phyloP scores from a whole-genome alignment of 2,888 invertebrate genomes.

The Apotomis turbidana region DNA sequence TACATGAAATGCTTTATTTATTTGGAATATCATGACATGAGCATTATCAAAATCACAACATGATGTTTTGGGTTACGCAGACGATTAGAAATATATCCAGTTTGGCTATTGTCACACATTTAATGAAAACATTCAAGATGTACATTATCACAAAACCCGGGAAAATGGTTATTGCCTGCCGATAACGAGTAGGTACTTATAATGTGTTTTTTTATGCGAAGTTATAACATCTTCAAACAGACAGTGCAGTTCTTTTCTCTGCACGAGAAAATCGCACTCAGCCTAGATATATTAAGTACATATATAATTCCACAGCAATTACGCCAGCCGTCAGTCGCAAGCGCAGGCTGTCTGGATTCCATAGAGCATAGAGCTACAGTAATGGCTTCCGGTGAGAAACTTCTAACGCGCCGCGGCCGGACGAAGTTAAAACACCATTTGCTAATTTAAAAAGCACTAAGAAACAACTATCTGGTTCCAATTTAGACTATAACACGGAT shows the following conservation, averaged over 20 bases:
- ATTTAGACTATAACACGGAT: not conserved
- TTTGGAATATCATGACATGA: too few relatives aligned
- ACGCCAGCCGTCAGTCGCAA: conserved; percentile 8
- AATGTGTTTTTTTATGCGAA: not conserved
- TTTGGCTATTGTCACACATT: too few relatives aligned
- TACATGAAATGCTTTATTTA: too few relatives aligned
- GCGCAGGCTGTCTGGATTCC: conserved; percentile 21
- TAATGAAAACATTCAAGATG: too few relatives aligned
- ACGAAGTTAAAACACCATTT: conserved; percentile 5
- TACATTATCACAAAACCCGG: too few relatives aligned
- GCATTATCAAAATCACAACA: too few relatives aligned
- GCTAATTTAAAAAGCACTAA: conserved; percentile 1
- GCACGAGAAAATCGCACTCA: not conserved
- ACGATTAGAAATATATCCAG: too few relatives aligned
- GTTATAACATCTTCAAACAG: not conserved
- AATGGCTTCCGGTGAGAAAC: conserved; percentile 26
- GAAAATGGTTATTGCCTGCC: too few relatives aligned
- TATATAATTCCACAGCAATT: conserved; percentile 19
- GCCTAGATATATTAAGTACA: conserved; percentile 10
- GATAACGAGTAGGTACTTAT: too few relatives aligned
- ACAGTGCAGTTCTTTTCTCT: not conserved
- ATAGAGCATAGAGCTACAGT: conserved; percentile 18
- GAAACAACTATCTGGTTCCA: not conserved
- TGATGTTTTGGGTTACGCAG: too few relatives aligned
- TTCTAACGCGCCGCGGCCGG: conserved; percentile 21